Conservation (phyloP, 2,888 invertebrate species). For the Hypena proboscidalis region DNA sequence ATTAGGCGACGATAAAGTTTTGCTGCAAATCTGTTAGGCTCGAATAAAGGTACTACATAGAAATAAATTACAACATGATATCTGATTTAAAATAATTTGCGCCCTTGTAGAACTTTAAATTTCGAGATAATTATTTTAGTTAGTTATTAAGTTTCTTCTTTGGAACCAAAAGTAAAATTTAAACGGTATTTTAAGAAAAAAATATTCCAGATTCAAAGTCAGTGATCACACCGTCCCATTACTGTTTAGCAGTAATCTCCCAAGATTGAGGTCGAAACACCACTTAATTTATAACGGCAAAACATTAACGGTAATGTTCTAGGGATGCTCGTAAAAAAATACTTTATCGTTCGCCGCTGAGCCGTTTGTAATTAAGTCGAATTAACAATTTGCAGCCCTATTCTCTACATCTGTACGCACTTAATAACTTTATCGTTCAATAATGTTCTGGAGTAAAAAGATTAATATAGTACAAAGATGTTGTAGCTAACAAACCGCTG, state of each 20-base stretch:
- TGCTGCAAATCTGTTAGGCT: conserved; percentile 5
- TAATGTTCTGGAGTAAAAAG: conserved; percentile 54
- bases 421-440: conserved; percentile 72
- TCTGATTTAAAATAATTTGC: too few relatives aligned
- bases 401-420: conserved; percentile 61
- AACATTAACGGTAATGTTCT: conserved; percentile 70
- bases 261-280: conserved; percentile 53
- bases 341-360: conserved; percentile 66
- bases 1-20: conserved; percentile 39
- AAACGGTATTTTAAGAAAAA: not conserved
- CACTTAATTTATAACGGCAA: conserved; percentile 73
- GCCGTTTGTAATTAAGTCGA: conserved; percentile 73
- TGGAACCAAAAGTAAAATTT: not conserved
- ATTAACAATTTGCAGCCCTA: conserved; percentile 74
- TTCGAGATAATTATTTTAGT: too few relatives aligned
- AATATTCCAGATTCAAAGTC: conserved; percentile 28
- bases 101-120: too few relatives aligned
- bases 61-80: too few relatives aligned
- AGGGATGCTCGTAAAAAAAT: conserved; percentile 69
- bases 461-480: conserved; percentile 43
- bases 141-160: too few relatives aligned
- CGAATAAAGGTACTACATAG: too few relatives aligned
- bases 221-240: conserved; percentile 37
- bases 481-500: conserved; percentile 66
- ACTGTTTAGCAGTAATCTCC: conserved; percentile 39